Conservation (phyloP, 2,888 invertebrate genomes). For the Lycophotia porphyrea region DNA sequence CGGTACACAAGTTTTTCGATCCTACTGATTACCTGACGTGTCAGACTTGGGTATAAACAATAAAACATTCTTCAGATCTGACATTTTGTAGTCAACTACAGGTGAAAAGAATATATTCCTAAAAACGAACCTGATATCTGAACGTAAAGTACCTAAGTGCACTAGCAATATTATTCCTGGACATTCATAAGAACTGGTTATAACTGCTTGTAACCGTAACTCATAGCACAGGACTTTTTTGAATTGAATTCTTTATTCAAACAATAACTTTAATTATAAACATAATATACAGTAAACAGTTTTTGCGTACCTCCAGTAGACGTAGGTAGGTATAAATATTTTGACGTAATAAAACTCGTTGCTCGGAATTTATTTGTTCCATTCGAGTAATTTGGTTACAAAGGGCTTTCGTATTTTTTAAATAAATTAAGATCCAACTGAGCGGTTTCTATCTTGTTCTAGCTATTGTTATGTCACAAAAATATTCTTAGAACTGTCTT, state of each 20-base stretch:
- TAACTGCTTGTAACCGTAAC: too few species aligned
- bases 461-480: neutral
- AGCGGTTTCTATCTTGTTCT: neutral
- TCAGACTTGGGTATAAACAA: neutral
- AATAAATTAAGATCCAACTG: neutral
- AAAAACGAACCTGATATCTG: neutral
- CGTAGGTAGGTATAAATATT: slow-evolving; percentile 40
- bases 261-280: slow-evolving; percentile 18
- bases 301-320: slow-evolving; percentile 15
- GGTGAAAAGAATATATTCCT: neutral
- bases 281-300: slow-evolving; percentile 21
- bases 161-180: neutral
- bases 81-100: neutral
- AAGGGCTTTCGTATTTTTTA: slow-evolving; percentile 6
- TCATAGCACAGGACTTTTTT: slow-evolving; percentile 5
- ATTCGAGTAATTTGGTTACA: slow-evolving; percentile 23
- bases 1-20: neutral
- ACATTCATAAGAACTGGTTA: neutral
- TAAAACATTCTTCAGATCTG: neutral
- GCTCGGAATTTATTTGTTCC: slow-evolving; percentile 37
- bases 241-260: neutral
- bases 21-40: neutral
- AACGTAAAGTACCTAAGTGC: neutral
- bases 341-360: slow-evolving; percentile 44
- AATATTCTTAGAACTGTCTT: neutral